Conservation (phyloP, 2,888 invertebrate species). For the Zaprionus bogoriensis region DNA sequence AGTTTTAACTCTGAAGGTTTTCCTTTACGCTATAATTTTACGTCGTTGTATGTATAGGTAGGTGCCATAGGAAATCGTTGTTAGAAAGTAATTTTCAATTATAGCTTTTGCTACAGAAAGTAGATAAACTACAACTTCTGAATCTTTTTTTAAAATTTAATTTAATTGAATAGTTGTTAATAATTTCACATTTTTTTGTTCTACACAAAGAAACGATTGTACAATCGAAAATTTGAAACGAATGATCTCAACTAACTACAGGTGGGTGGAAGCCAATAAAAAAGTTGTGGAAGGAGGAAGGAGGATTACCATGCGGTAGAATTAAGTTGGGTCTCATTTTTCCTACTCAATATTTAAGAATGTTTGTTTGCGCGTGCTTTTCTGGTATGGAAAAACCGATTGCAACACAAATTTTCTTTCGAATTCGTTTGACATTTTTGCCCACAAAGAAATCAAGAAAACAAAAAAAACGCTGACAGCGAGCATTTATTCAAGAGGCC, state of each 20-base stretch:
- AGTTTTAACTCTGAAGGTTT: no score
- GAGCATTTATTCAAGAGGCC: slow-evolving; percentile 44
- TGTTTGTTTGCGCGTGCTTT: no score
- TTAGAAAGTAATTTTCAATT: no score
- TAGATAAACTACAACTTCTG: no score
- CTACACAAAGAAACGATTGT: no score
- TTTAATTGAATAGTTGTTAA: no score
- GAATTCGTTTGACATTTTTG: slow-evolving; percentile 26
- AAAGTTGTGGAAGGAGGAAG: neutral
- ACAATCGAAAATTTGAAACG: neutral
- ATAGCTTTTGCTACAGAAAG: no score
- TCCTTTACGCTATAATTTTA: no score
- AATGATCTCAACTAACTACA: neutral
- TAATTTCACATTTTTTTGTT: no score
- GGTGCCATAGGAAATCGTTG: no score
- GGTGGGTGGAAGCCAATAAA: neutral
- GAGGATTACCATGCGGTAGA: neutral
- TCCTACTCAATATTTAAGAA: neutral
- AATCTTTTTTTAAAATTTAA: no score
- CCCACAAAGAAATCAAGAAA: slow-evolving; percentile 9
- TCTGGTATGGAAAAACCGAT: slow-evolving; percentile 44
- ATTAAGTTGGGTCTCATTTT: slow-evolving; percentile 1
- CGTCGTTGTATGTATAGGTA: no score
- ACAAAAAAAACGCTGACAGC: slow-evolving; percentile 19
- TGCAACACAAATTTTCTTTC: slow-evolving; percentile 55